phyloP scores from a whole-genome alignment of 1,140 invertebrate species.

The Venustaconcha ellipsiformis region DNA sequence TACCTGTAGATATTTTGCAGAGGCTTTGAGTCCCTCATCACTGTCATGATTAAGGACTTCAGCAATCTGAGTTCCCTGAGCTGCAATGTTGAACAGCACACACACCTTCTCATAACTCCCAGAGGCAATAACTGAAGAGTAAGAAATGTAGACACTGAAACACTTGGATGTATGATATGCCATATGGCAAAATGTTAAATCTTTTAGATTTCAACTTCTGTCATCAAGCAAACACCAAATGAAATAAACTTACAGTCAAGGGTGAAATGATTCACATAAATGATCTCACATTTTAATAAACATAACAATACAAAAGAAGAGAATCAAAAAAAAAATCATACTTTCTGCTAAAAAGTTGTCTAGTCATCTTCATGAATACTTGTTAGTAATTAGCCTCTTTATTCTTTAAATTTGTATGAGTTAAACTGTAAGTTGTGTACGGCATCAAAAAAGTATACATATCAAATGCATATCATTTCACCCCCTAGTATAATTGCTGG shows the following conservation, averaged over 20 bases:
- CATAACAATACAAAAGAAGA: too few relatives aligned
- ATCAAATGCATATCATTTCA: too few relatives aligned
- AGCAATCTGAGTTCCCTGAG: slow-evolving; percentile 91
- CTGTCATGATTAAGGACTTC: slow-evolving; percentile 85
- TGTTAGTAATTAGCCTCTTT: too few relatives aligned
- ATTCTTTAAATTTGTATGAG: too few relatives aligned
- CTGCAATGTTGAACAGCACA: slow-evolving; percentile 97
- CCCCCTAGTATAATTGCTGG: too few relatives aligned
- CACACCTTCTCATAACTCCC: slow-evolving; percentile 94
- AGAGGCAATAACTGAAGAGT: slow-evolving; percentile 74
- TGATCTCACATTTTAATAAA: too few relatives aligned
- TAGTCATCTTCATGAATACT: too few relatives aligned
- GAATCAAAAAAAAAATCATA: too few relatives aligned
- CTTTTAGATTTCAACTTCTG: neutral
- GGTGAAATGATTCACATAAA: neutral
- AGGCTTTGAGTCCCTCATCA: slow-evolving; percentile 93
- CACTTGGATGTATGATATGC: neutral
- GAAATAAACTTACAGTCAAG: neutral
- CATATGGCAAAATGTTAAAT: neutral
- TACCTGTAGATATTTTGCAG: slow-evolving; percentile 93
- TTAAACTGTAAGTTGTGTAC: too few relatives aligned
- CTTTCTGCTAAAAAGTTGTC: too few relatives aligned
- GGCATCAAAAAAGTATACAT: too few relatives aligned
- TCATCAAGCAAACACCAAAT: neutral
- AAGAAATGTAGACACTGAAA: slow-evolving; percentile 5